Percentiles rank a stretch among this genome's conserved stretches.
Conservation (phyloP, 2,113 vertebrate genomes). For the Peromyscus leucopus region DNA sequence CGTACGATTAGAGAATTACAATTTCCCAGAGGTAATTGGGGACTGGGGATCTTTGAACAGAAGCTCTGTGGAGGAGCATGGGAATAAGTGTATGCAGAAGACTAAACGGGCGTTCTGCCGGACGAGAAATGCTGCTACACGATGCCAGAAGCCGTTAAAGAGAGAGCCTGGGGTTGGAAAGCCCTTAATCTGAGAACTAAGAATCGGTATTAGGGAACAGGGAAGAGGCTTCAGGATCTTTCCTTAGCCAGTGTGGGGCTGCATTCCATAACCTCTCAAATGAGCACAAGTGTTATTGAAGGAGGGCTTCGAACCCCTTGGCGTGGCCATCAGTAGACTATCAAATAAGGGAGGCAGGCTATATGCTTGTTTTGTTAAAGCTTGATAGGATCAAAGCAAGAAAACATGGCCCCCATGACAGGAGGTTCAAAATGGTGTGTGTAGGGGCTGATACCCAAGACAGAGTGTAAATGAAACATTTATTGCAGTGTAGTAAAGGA, state of each 20-base stretch:
- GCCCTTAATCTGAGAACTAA: background rate
- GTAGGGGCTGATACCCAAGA: background rate
- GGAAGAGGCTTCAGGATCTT: background rate
- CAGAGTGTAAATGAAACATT: background rate
- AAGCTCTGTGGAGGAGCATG: background rate
- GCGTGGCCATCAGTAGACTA: background rate
- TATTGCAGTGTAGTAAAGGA: background rate
- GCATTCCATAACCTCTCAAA: background rate
- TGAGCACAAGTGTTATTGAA: background rate
- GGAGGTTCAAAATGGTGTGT: background rate
- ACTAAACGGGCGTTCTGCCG: background rate
- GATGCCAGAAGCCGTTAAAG: background rate
- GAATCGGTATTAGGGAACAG: too few species aligned
- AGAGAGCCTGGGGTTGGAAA: background rate
- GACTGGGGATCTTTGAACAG: background rate
- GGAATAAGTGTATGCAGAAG: background rate
- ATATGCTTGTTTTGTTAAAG: constrained; percentile 6
- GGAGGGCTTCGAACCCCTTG: background rate
- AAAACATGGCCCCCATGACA: background rate
- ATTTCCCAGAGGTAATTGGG: background rate
- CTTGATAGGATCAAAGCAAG: background rate
- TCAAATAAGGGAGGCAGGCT: background rate
- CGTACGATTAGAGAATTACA: background rate
- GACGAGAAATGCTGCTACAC: background rate
- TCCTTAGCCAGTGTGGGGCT: background rate